A percentile compares a stretch with the other conserved stretches of the same genome.
These are phyloP conservation scores for Laothoe populi DNA, from an alignment of 2,888 invertebrate genomes.

Conservation along the genomic window DNA sequence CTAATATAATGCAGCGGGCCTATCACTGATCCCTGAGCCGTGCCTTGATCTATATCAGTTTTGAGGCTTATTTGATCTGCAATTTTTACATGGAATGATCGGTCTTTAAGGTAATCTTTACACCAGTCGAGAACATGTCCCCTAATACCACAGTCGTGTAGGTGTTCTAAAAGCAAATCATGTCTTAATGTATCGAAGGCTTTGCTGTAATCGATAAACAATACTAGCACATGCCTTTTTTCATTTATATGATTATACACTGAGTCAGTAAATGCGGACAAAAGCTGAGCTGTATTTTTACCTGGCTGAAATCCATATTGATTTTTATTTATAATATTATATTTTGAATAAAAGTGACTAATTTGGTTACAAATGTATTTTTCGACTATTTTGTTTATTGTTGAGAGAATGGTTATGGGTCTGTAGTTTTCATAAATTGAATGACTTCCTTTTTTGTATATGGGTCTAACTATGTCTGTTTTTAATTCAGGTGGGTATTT, in stretches of 20 bases:
- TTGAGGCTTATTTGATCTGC: neutral
- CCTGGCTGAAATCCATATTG: neutral
- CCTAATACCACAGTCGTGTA: neutral
- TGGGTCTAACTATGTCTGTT: no score
- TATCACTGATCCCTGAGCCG: neutral
- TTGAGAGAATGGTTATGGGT: no score
- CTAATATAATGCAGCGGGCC: neutral
- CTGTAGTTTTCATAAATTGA: no score
- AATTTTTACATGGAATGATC: neutral
- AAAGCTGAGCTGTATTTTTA: neutral
- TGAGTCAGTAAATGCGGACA: neutral
- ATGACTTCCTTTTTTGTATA: no score
- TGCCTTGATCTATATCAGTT: neutral
- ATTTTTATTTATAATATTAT: neutral
- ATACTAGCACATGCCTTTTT: neutral
- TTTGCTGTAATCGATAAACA: neutral
- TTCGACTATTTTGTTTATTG: no score
- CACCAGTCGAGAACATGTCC: neutral
- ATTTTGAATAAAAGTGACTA: no score
- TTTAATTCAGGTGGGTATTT: no score
- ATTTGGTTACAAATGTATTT: no score
- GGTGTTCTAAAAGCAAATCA: neutral
- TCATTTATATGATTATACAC: neutral
- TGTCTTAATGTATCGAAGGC: neutral
- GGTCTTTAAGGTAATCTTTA: neutral